A percentile compares a stretch with the other conserved stretches of the same genome.
These are phyloP conservation scores for Saccostrea cuccullata DNA, from an alignment of 1,140 invertebrate genomes.

Conservation along the genomic window DNA sequence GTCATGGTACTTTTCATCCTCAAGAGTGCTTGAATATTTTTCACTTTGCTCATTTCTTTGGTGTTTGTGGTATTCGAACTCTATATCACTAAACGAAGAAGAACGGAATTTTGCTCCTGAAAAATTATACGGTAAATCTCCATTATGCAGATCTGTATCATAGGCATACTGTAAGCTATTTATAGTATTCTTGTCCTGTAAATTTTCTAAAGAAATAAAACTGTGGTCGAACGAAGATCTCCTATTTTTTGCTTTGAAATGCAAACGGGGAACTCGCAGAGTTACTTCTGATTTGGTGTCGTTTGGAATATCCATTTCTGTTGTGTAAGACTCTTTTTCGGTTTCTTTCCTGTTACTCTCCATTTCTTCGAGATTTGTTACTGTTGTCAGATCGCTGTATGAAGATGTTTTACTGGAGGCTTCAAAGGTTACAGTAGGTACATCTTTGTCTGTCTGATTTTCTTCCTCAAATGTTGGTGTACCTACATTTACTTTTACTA, in stretches of 20 bases:
- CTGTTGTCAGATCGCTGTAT: slow-evolving; percentile 26
- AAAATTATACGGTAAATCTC: slow-evolving; percentile 3
- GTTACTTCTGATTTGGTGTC: background rate
- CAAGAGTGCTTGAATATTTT: background rate
- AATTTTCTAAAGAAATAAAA: background rate
- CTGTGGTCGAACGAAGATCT: slow-evolving; percentile 35
- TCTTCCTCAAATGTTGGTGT: background rate
- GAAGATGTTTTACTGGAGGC: slow-evolving; percentile 16
- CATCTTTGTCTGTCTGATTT: background rate
- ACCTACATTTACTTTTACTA: slow-evolving; percentile 7
- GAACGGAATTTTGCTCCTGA: background rate
- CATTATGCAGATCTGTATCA: background rate
- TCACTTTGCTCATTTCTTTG: background rate
- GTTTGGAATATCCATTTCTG: background rate
- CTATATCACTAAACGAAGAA: background rate
- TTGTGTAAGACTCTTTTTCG: background rate
- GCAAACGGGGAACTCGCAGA: background rate
- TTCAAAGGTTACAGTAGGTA: slow-evolving; percentile 12
- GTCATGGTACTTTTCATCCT: slow-evolving; percentile 9
- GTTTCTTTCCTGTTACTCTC: background rate
- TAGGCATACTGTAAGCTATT: background rate
- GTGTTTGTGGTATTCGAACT: slow-evolving; percentile 3
- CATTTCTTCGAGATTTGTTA: background rate
- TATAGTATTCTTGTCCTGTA: background rate
- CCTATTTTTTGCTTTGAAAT: background rate